Evolutionary conservation across 2,888 invertebrate genomes (phyloP).

Genomic region (Dermolepida albohirtum): DNA sequence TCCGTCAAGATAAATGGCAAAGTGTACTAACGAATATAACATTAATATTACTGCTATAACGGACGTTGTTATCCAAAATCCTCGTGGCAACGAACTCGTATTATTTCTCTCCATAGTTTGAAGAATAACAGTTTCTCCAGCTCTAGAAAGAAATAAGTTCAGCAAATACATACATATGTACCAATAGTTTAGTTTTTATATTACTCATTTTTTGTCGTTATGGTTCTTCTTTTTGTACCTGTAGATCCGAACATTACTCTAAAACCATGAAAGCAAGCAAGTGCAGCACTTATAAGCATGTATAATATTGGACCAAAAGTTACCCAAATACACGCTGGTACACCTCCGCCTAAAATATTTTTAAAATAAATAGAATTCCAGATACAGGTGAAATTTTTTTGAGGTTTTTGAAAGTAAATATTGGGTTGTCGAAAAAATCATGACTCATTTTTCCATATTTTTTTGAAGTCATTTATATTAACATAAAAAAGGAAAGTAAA

Average conservation of each 20-base stretch:
- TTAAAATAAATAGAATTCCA: conserved; percentile 22
- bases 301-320: conserved; percentile 75
- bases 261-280: conserved; percentile 77
- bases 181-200: too few relatives aligned
- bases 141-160: conserved; percentile 65
- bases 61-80: conserved; percentile 78
- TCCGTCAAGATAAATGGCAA: conserved; percentile 78
- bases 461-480: too few relatives aligned
- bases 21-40: conserved; percentile 76
- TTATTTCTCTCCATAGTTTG: conserved; percentile 71
- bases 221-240: conserved; percentile 58
- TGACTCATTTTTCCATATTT: too few relatives aligned
- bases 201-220: conserved; percentile 62
- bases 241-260: conserved; percentile 67
- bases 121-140: conserved; percentile 76
- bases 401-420: too few relatives aligned
- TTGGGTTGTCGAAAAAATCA: too few relatives aligned
- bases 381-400: too few relatives aligned
- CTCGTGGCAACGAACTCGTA: conserved; percentile 70
- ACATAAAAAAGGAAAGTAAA: too few relatives aligned
- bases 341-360: conserved; percentile 69
- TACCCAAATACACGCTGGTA: conserved; percentile 75
- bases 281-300: conserved; percentile 72
- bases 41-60: conserved; percentile 73
- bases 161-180: too few relatives aligned